Evolutionary conservation across 35 echinoderm and acorn worm genomes (phyloP).

Genomic region (Lytechinus variegatus): DNA sequence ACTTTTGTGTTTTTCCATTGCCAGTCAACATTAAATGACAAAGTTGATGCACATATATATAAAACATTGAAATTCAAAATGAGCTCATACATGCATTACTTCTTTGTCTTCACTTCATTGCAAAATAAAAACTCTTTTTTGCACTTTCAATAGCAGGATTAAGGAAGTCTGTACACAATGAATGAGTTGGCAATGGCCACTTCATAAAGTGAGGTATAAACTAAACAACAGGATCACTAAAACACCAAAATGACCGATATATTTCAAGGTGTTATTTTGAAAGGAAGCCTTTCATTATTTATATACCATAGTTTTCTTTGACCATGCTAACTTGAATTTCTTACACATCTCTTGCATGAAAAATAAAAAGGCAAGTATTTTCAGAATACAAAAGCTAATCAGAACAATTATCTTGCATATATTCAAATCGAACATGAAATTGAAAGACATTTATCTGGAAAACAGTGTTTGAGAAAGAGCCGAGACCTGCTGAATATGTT

Average conservation of each 20-base stretch:
- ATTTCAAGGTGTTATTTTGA: background rate
- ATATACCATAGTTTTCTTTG: background rate
- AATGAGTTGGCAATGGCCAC: no score
- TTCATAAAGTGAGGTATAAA: no score
- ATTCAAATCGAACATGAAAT: background rate
- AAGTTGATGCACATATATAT: background rate
- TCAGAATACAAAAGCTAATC: background rate
- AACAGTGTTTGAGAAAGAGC: background rate
- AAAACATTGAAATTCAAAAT: background rate
- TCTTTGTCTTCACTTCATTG: no score
- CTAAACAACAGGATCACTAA: no score
- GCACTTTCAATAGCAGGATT: no score
- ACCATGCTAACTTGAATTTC: background rate
- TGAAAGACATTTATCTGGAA: background rate
- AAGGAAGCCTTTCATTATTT: background rate
- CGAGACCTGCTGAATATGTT: background rate
- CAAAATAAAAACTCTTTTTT: no score
- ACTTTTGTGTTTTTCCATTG: no score
- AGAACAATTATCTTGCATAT: background rate
- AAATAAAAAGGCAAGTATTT: background rate
- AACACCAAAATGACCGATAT: background rate
- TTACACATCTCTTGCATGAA: background rate
- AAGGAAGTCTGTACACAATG: no score
- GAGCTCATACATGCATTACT: background rate
- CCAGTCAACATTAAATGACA: no score